These are phyloP conservation scores for Gnathonemus echidnorhynchus DNA, from an alignment of 2,113 vertebrate genomes.

Conservation along the genomic window DNA sequence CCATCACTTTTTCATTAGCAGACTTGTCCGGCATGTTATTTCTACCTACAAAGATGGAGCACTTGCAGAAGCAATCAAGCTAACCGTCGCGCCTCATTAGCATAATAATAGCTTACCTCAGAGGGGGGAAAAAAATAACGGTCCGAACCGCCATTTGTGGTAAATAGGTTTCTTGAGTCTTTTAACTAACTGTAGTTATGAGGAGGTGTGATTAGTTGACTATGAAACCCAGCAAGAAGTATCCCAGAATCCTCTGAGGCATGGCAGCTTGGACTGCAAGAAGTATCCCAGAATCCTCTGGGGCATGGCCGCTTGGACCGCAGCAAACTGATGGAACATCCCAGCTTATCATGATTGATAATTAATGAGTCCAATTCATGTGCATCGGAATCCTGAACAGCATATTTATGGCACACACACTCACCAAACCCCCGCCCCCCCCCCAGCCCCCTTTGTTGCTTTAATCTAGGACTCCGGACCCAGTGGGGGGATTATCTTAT, in stretches of 20 bases:
- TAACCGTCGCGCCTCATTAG: not conserved
- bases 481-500: slow-evolving; percentile 64
- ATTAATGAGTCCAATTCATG: slow-evolving; percentile 34
- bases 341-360: slow-evolving; percentile 38
- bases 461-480: slow-evolving; percentile 40
- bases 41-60: slow-evolving; percentile 34
- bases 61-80: not conserved
- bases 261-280: slow-evolving; percentile 26
- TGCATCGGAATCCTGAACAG: slow-evolving; percentile 23
- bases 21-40: not conserved
- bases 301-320: slow-evolving; percentile 15
- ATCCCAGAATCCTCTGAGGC: slow-evolving; percentile 42
- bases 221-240: slow-evolving; percentile 40
- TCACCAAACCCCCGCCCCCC: slow-evolving; percentile 31
- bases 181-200: slow-evolving; percentile 24
- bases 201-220: slow-evolving; percentile 49
- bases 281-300: too few species aligned
- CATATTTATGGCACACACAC: slow-evolving; percentile 24
- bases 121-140: slow-evolving; percentile 21
- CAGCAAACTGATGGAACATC: slow-evolving; percentile 32
- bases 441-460: slow-evolving; percentile 33
- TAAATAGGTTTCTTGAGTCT: not conserved
- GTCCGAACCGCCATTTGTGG: slow-evolving; percentile 24
- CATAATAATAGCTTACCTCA: not conserved
- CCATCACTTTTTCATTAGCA: not conserved